Evolutionary conservation across 2,888 invertebrate species (phyloP), one percentile per base, ranked within the genome.

Genomic region (Urechis unicinctus): DNA sequence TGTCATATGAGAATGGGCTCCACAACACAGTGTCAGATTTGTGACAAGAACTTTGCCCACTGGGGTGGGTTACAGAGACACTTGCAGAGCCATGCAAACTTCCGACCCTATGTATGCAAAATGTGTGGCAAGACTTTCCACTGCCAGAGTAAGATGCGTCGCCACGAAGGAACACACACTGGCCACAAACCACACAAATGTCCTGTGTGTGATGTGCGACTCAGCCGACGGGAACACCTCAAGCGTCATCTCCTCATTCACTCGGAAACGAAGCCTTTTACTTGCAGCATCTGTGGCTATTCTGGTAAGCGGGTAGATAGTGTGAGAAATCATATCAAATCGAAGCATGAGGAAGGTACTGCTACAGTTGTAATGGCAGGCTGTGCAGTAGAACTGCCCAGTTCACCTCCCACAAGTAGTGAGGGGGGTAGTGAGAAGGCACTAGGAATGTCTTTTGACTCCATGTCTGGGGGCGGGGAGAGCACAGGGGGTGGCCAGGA

Each of bases 111-210:
- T 50, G 54, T 48, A 31, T 63, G 63, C 43, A 52, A 59, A 45
- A 26, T 52, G 31, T 63, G 63, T 48, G 47, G 50, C 41, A 56
- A 56, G 25, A 55, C 59, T 24, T 63, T 63, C 53, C 57, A 58
- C 55, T 59, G 58, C 47, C 57, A 59, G 50, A 62, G 59, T 50
- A 63, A 63, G 51, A 44, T 63, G 50, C 61, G 61, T 57, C 56
- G 62, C 13, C 62, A 62, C 48, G 53, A 50, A 50, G 52, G 58
- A 26, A 59, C 58, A 25, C 63, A 63, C 54, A 57, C 53, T 6
- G 63, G 62, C 31, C 48, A 62, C 45, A 62, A 62, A 45, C 63
- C 63, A 3, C 61, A 63, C 56, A 56, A 62, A 49, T 63, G 63
- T 53, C 61, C 62, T 25, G 50, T 63, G 31, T 63, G 63, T 36